These are phyloP conservation scores for Xenentodon cancila DNA, from an alignment of 2,797 vertebrate genomes.

Conservation along the genomic window DNA sequence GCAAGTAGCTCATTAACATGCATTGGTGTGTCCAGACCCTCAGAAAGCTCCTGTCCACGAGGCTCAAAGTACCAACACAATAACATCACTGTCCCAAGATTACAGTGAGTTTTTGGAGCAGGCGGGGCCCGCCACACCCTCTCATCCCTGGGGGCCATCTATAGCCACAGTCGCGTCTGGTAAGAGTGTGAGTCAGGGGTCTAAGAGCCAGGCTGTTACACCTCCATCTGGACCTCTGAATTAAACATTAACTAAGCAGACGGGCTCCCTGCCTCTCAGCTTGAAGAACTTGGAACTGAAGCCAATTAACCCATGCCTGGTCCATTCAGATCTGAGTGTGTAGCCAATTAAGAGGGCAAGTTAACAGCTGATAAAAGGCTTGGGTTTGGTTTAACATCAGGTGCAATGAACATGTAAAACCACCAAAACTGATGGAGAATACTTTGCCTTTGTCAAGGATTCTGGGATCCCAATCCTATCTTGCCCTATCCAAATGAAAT, in stretches of 20 bases:
- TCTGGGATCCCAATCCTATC: background rate
- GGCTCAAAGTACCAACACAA: constrained; percentile 17
- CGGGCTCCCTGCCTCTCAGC: constrained; percentile 56
- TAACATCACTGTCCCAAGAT: constrained; percentile 51
- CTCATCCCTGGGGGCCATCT: constrained; percentile 26
- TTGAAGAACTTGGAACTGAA: constrained; percentile 48
- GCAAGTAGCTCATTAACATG: background rate
- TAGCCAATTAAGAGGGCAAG: constrained; percentile 63
- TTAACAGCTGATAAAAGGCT: constrained; percentile 38
- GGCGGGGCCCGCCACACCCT: constrained; percentile 26
- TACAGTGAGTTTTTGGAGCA: constrained; percentile 32
- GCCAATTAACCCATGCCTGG: constrained; percentile 71
- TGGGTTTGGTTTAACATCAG: constrained; percentile 37
- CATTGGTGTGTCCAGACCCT: background rate
- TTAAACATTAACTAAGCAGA: constrained; percentile 76
- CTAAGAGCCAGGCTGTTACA: constrained; percentile 58
- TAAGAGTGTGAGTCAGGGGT: constrained; percentile 60
- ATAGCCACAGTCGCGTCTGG: constrained; percentile 49
- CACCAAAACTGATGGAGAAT: constrained; percentile 6
- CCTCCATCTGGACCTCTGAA: constrained; percentile 77
- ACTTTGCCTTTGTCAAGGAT: constrained; percentile 28
- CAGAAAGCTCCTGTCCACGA: constrained; percentile 22
- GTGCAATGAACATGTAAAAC: constrained; percentile 21
- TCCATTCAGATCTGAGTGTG: constrained; percentile 59
- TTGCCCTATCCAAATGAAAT: constrained; percentile 1